Evolutionary conservation across 2,113 vertebrate genomes (phyloP).

Genomic region (Xerus inauris): DNA sequence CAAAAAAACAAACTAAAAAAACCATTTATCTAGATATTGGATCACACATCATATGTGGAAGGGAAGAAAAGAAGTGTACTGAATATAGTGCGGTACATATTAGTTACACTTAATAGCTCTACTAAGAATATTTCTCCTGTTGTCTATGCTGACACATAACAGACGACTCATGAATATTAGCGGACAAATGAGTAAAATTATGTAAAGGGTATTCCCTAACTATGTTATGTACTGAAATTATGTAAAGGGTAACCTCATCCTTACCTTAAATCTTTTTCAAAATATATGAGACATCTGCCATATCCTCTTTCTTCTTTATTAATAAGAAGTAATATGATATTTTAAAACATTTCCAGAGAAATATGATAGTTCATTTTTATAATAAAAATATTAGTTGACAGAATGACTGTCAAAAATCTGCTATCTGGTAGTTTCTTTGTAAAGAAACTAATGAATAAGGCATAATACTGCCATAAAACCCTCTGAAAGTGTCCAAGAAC

Average conservation of each 20-base stretch:
- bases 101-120: not conserved
- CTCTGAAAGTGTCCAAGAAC: not conserved
- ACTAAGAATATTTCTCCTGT: conserved; percentile 21
- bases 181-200: conserved; percentile 7
- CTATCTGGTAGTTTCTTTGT: conserved; percentile 3
- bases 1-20: too few species aligned
- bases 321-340: not conserved
- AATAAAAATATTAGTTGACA: conserved; percentile 46
- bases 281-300: not conserved
- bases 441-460: conserved; percentile 47
- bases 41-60: not conserved
- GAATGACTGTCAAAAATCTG: conserved; percentile 24
- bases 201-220: not conserved
- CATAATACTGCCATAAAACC: not conserved
- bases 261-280: conserved; percentile 53
- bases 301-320: not conserved
- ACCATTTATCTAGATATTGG: not conserved
- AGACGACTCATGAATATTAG: not conserved
- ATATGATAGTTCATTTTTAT: not conserved
- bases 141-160: not conserved
- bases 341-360: conserved; percentile 37
- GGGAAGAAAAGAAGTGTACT: not conserved
- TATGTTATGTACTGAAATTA: too few species aligned
- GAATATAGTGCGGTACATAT: not conserved
- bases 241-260: not conserved